Evolutionary conservation across 2,113 vertebrate species (phyloP).

Genomic region (Lepisosteus osseus): DNA sequence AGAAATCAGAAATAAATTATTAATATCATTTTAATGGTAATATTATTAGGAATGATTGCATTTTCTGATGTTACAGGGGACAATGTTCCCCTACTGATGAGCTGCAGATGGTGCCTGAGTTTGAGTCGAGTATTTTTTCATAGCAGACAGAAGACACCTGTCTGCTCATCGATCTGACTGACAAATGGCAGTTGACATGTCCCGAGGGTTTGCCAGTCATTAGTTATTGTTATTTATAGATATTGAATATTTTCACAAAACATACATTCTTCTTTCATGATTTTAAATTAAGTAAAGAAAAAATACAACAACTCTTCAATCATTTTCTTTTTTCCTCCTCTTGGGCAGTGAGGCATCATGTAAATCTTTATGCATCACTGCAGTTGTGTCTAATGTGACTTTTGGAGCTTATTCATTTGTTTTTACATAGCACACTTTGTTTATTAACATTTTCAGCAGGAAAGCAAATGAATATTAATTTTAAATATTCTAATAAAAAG

Average conservation of each 20-base stretch:
- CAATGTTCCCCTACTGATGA: neutral
- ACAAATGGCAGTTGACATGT: constrained; percentile 9
- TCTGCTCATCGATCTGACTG: neutral
- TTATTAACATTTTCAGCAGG: too few relatives aligned
- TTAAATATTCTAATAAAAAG: too few relatives aligned
- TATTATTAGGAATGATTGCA: neutral
- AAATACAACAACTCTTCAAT: too few relatives aligned
- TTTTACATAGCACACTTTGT: too few relatives aligned
- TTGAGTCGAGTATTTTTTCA: neutral
- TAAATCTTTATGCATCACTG: too few relatives aligned
- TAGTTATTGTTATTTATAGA: constrained; percentile 9
- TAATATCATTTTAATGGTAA: too few relatives aligned
- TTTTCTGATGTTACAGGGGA: neutral
- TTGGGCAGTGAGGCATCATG: too few relatives aligned
- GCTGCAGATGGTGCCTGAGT: neutral
- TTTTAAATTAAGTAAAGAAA: neutral
- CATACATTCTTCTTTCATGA: neutral
- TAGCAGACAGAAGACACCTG: constrained; percentile 1
- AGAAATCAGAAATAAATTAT: too few relatives aligned
- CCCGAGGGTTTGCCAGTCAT: neutral
- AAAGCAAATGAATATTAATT: too few relatives aligned
- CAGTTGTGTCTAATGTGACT: too few relatives aligned
- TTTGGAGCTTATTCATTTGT: too few relatives aligned
- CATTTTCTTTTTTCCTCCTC: too few relatives aligned
- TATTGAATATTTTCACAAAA: constrained; percentile 10